Conservation (phyloP, 2,888 invertebrate genomes). For the Torymus aiolomorphi region DNA sequence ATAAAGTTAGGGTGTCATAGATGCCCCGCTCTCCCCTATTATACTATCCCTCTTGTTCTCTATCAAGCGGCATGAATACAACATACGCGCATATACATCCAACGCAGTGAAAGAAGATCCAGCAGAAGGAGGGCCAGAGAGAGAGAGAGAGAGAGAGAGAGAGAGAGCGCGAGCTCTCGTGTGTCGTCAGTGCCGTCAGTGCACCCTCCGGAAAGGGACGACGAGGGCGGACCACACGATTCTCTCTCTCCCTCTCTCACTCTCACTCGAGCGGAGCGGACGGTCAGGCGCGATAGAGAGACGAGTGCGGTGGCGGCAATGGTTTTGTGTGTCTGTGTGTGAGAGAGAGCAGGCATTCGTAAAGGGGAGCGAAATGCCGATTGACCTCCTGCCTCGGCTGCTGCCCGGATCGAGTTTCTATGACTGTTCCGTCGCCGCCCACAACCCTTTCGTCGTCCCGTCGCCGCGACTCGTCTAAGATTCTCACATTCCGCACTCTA, state of each 20-base stretch:
- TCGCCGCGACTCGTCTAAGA: conserved; percentile 56
- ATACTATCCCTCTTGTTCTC: too few relatives aligned
- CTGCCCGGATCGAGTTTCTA: conserved; percentile 73
- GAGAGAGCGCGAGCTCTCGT: neutral
- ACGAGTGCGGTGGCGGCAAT: neutral
- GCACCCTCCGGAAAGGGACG: conserved; percentile 33
- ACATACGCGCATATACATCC: too few relatives aligned
- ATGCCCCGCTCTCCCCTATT: too few relatives aligned
- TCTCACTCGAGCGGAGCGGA: neutral
- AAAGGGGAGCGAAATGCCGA: conserved; percentile 66
- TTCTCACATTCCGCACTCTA: conserved; percentile 38
- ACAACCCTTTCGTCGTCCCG: conserved; percentile 68
- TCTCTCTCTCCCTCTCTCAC: conserved; percentile 22
- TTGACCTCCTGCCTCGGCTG: conserved; percentile 70
- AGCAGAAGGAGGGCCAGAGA: too few relatives aligned
- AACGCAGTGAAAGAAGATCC: neutral
- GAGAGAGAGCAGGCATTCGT: conserved; percentile 56
- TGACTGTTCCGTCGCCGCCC: conserved; percentile 73
- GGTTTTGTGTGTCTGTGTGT: too few relatives aligned
- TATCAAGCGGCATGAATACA: too few relatives aligned
- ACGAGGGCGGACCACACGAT: neutral
- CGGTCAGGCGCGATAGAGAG: conserved; percentile 4
- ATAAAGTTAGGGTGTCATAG: too few relatives aligned
- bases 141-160: too few relatives aligned
- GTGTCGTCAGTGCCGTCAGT: neutral